Evolutionary conservation across 2,113 vertebrate species (phyloP).

Genomic region (Gallinago paraguaiae): DNA sequence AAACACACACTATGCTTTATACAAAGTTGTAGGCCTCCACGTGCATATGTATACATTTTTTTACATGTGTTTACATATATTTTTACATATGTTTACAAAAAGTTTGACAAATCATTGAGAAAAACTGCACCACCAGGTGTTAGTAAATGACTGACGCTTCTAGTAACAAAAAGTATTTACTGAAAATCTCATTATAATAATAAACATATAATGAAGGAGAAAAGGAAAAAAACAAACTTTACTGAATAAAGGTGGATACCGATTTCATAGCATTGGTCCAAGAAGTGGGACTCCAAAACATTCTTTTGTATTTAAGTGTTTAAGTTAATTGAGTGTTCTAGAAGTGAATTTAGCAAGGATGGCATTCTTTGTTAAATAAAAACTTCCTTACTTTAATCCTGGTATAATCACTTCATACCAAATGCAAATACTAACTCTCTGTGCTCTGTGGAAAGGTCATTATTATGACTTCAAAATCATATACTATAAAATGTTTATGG

Average conservation of each 20-base stretch:
- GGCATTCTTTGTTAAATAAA: not conserved
- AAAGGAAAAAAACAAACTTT: not conserved
- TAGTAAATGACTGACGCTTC: not conserved
- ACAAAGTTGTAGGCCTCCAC: not conserved
- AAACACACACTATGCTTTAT: accelerated
- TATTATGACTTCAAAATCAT: not conserved
- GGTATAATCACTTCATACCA: not conserved
- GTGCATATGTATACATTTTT: too few relatives aligned
- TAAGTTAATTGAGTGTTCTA: not conserved
- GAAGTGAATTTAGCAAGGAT: not conserved
- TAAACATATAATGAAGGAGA: not conserved
- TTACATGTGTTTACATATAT: too few relatives aligned
- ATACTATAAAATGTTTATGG: not conserved
- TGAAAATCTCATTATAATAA: not conserved
- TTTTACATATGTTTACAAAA: not conserved
- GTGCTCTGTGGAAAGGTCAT: not conserved
- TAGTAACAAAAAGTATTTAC: not conserved
- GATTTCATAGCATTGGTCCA: not conserved
- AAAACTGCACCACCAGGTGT: not conserved
- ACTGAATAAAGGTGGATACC: not conserved
- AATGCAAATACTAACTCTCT: not conserved
- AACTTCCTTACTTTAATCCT: not conserved
- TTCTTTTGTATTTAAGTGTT: not conserved
- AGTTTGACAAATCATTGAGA: not conserved
- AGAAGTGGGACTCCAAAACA: not conserved